phyloP scores from a whole-genome alignment of 37 sponge, comb jelly and placozoan species.

The Halichondria panicea region DNA sequence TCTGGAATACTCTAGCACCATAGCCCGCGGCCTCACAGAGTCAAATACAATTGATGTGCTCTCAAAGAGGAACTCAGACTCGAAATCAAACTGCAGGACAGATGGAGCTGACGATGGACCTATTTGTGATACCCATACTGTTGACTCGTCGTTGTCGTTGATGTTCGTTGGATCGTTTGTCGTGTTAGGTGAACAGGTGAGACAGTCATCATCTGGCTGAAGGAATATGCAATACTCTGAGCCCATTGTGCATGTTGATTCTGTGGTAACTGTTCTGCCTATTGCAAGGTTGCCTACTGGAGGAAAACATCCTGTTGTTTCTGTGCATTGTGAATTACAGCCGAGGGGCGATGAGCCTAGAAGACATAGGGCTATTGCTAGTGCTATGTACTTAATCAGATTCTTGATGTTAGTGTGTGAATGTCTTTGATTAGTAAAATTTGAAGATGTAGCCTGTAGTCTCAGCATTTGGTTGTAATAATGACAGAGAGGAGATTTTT shows the following conservation, averaged over 20 bases:
- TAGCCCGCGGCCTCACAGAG: constrained; percentile 43
- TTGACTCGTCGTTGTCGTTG: constrained; percentile 43
- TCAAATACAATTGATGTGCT: constrained; percentile 40
- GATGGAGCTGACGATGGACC: not conserved
- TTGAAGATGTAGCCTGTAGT: too few species aligned
- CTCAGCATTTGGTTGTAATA: too few species aligned
- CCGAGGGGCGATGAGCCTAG: too few species aligned
- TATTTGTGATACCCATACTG: constrained; percentile 50
- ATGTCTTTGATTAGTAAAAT: too few species aligned
- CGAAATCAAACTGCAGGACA: constrained; percentile 50
- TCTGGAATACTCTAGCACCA: constrained; percentile 63
- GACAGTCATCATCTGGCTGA: not conserved
- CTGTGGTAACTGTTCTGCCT: constrained; percentile 20
- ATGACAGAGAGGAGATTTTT: too few species aligned
- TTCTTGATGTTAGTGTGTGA: too few species aligned
- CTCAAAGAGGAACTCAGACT: constrained; percentile 51
- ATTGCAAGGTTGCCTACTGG: constrained; percentile 53
- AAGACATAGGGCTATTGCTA: too few species aligned
- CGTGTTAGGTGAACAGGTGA: not conserved
- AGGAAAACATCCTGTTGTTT: constrained; percentile 46
- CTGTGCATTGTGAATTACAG: constrained; percentile 21
- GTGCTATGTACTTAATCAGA: too few species aligned
- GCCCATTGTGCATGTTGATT: constrained; percentile 19
- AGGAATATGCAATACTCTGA: constrained; percentile 3
- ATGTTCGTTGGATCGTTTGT: constrained; percentile 10